Evolutionary conservation across 2,113 vertebrate genomes (phyloP), one percentile per base, ranked within the genome.

Genomic region (Hystrix cristata): DNA sequence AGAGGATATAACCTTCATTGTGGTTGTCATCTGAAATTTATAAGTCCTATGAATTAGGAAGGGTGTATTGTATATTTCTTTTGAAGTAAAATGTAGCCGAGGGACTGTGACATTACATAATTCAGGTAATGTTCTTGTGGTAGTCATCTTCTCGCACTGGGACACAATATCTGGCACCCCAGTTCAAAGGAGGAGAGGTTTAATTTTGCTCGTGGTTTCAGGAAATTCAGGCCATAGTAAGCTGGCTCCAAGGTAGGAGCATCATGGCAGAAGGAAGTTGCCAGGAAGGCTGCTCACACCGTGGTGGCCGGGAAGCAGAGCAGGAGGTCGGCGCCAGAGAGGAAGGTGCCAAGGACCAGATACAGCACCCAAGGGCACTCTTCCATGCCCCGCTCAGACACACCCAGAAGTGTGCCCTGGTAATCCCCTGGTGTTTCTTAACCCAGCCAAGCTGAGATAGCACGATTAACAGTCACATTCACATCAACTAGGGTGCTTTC

Each of bases 11-110:
- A 76, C 76, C 86, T 85, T 93, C n/a, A 46, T 43, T 34, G 9
- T 55, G 64, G 7, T 69, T 25, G 51, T 83, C 43, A 79, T 60
- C 64, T 76, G 34, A 81, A 81, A 91, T 65, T 53, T 59, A 86
- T 57, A 76, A 65, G 38, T 19, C 57, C 34, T 84, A 7, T 91
- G 82, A 74, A 67, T 84, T 48, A 87, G 15, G 46, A 78, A 87
- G 48, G 48, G 62, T 51, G 8, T n/a, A 29, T 3, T 11, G 1
- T 25, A 1, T 60, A 15, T 51, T 89, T 57, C 43, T 48, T 94
- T 94, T 55, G 55, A 76, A 74, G 57, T 34, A n/a, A 96, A 95
- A 96, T 67, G 25, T 5, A 76, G 51, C 76, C n/a, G 60, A 95
- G 31, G 29, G 57, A 76, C 69, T 89, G 11, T 51, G 43, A 88